Conservation (phyloP, 37 sponge, comb jelly and placozoan species). For the Agelas oroides region DNA sequence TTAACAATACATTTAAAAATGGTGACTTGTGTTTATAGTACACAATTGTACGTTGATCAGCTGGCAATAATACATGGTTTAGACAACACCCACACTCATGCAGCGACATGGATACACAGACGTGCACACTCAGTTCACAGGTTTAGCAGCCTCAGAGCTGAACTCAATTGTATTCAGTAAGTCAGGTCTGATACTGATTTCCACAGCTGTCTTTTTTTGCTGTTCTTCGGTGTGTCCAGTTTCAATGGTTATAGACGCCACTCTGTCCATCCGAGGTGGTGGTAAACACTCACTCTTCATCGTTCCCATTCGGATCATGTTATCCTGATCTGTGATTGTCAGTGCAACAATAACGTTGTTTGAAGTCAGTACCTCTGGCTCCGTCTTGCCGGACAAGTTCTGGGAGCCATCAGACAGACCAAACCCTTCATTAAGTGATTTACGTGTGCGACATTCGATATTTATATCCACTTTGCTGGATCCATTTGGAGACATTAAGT, state of each 20-base stretch:
- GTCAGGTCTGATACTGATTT: constrained; percentile 1
- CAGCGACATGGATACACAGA: too few relatives aligned
- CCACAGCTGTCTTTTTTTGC: background rate
- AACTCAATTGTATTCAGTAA: too few relatives aligned
- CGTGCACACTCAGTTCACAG: too few relatives aligned
- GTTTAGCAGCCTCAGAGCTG: too few relatives aligned
- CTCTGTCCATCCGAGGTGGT: background rate
- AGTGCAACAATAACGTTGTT: constrained; percentile 59
- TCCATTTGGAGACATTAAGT: constrained; percentile 21
- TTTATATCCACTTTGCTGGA: constrained; percentile 36
- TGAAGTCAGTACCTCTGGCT: constrained; percentile 39
- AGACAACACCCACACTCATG: too few relatives aligned
- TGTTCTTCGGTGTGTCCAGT: background rate
- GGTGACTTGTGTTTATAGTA: too few relatives aligned
- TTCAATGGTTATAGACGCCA: constrained; percentile 51
- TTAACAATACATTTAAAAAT: too few relatives aligned
- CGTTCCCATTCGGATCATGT: background rate
- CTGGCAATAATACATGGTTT: too few relatives aligned
- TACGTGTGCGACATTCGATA: constrained; percentile 36
- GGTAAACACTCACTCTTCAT: background rate
- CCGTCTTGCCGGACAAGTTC: background rate
- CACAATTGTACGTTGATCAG: too few relatives aligned
- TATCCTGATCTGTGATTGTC: constrained; percentile 10
- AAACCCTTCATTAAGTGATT: constrained; percentile 16
- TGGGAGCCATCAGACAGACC: background rate